Evolutionary conservation across 2,797 vertebrate genomes (phyloP).

Genomic region (Enteromius thamalakanensis): DNA sequence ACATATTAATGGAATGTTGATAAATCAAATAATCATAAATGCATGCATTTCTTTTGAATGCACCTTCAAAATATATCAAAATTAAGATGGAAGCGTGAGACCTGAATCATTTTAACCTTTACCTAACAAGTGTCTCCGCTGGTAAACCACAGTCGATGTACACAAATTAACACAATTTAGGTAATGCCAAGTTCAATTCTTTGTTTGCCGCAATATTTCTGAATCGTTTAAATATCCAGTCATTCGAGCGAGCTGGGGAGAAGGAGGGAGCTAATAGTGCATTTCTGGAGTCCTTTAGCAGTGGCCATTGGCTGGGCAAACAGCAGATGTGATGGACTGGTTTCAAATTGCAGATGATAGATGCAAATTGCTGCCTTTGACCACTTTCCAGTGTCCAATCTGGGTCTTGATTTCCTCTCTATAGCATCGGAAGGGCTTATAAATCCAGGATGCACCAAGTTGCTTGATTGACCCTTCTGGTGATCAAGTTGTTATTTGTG

Average conservation of each 20-base stretch:
- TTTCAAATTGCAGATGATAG: conserved; percentile 70
- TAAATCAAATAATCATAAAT: conserved; percentile 21
- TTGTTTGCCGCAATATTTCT: conserved; percentile 66
- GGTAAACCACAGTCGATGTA: conserved; percentile 65
- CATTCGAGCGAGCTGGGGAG: conserved; percentile 56
- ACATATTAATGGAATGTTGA: background rate
- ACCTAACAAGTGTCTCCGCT: conserved; percentile 54
- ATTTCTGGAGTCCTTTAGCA: conserved; percentile 67
- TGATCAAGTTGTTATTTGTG: conserved; percentile 35
- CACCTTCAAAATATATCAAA: background rate
- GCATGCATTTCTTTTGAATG: conserved; percentile 4
- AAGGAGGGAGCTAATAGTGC: conserved; percentile 64
- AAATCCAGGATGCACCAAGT: conserved; percentile 36
- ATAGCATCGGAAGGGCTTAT: conserved; percentile 50
- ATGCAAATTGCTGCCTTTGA: conserved; percentile 70
- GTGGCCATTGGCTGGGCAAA: conserved; percentile 59
- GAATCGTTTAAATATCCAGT: conserved; percentile 68
- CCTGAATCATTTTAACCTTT: conserved; percentile 54
- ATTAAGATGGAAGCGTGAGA: background rate
- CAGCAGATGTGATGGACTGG: conserved; percentile 63
- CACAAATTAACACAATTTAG: conserved; percentile 75
- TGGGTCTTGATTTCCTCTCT: conserved; percentile 63
- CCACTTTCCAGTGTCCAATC: conserved; percentile 64
- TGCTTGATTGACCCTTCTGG: conserved; percentile 25
- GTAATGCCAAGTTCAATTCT: conserved; percentile 76